These are phyloP conservation scores for Drosophila nebulosa DNA, from an alignment of 1,140 invertebrate species.

Conservation along the genomic window DNA sequence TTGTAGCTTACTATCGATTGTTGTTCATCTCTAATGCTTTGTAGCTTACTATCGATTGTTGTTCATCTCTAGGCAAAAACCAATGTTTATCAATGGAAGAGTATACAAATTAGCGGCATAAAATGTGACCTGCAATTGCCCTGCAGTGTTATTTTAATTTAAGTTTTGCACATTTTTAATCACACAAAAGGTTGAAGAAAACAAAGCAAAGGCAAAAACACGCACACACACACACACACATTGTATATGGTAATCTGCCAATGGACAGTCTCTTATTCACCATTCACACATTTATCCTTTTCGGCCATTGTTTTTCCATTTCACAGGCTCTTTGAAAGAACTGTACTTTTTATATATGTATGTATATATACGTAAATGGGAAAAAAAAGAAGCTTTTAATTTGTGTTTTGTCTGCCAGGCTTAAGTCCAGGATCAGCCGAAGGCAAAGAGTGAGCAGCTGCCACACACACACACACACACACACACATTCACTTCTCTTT, in stretches of 20 bases:
- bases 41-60: too few species aligned
- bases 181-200: not conserved
- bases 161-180: not conserved
- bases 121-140: not conserved
- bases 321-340: not conserved
- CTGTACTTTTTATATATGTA: constrained; percentile 25
- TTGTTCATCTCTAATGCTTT: too few species aligned
- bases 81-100: not conserved
- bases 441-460: constrained; percentile 30
- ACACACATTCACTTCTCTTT: not conserved
- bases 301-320: constrained; percentile 18
- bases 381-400: constrained; percentile 55
- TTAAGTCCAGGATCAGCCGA: constrained; percentile 9
- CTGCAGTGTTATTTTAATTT: not conserved
- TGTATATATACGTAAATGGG: not conserved
- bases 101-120: not conserved
- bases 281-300: not conserved
- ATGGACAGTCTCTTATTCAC: not conserved
- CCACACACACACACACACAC: constrained; percentile 10
- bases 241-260: not conserved
- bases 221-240: not conserved
- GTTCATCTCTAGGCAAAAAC: too few species aligned
- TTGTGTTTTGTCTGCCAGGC: constrained; percentile 38
- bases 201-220: not conserved
- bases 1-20: too few species aligned